Conservation (phyloP, 2,888 invertebrate species). For the Drosophila quinaria region DNA sequence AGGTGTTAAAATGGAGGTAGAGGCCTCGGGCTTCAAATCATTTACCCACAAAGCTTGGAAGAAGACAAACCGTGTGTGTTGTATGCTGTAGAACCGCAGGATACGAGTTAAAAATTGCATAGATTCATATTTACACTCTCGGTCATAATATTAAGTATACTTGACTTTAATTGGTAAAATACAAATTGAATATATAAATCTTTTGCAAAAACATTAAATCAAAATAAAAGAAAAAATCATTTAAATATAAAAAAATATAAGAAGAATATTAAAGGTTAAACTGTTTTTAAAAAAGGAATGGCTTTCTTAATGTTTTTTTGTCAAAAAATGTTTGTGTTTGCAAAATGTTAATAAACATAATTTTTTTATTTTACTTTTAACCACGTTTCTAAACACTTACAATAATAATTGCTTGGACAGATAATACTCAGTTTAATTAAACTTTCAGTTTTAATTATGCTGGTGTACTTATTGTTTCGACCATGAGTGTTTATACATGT, state of each 20-base stretch:
- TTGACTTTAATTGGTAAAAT: not conserved
- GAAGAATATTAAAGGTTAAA: no score
- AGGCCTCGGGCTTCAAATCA: constrained; percentile 66
- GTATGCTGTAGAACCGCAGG: constrained; percentile 39
- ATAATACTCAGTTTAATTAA: not conserved
- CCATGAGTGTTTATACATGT: constrained; percentile 1
- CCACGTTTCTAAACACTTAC: not conserved
- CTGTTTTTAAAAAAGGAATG: no score
- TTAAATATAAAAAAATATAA: no score
- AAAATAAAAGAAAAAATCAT: no score
- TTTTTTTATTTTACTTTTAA: not conserved
- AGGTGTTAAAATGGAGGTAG: not conserved
- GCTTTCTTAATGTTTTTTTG: no score
- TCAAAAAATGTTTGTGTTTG: not conserved
- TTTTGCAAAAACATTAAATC: no score
- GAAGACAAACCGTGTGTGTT: constrained; percentile 23
- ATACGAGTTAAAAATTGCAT: constrained; percentile 51
- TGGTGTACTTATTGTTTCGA: not conserved
- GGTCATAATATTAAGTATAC: not conserved
- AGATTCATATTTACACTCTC: constrained; percentile 12
- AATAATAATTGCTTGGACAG: not conserved
- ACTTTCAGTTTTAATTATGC: not conserved
- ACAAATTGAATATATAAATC: no score
- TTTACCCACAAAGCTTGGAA: constrained; percentile 62
- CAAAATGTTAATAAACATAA: not conserved